Evolutionary conservation across 2,113 vertebrate genomes (phyloP).

Genomic region (Leptocoma aspasia): DNA sequence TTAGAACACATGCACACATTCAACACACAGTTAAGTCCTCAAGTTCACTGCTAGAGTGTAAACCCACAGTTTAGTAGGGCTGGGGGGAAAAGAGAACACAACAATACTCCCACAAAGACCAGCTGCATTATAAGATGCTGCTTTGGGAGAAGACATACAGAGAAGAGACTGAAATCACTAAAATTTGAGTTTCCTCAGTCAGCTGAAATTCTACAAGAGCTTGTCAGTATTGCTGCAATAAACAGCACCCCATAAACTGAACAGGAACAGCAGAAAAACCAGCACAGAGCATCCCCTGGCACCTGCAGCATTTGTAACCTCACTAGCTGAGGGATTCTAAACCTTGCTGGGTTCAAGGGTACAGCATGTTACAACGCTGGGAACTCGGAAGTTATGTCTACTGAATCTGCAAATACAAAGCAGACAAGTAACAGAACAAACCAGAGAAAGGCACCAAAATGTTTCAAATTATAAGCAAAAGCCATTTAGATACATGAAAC

Average conservation of each 20-base stretch:
- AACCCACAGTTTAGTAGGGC: not conserved
- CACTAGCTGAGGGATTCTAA: not conserved
- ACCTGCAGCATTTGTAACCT: not conserved
- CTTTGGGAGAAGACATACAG: not conserved
- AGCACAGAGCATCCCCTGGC: not conserved
- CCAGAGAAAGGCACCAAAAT: not conserved
- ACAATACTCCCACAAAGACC: not conserved
- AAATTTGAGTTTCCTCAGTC: not conserved
- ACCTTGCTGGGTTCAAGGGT: not conserved
- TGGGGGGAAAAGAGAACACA: not conserved
- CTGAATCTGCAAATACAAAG: slow-evolving; percentile 16
- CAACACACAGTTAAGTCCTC: not conserved
- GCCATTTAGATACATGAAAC: not conserved
- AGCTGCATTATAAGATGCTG: not conserved
- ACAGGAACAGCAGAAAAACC: not conserved
- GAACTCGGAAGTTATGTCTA: not conserved
- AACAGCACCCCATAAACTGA: not conserved
- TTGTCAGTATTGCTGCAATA: not conserved
- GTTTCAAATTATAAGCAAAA: not conserved
- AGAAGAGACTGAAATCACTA: not conserved
- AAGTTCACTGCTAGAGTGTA: not conserved
- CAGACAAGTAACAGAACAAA: not conserved
- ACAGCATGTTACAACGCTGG: not conserved
- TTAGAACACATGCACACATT: not conserved
- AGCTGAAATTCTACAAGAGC: not conserved